These are phyloP conservation scores for Arge pagana DNA, from an alignment of 2,888 invertebrate species.

Conservation along the genomic window DNA sequence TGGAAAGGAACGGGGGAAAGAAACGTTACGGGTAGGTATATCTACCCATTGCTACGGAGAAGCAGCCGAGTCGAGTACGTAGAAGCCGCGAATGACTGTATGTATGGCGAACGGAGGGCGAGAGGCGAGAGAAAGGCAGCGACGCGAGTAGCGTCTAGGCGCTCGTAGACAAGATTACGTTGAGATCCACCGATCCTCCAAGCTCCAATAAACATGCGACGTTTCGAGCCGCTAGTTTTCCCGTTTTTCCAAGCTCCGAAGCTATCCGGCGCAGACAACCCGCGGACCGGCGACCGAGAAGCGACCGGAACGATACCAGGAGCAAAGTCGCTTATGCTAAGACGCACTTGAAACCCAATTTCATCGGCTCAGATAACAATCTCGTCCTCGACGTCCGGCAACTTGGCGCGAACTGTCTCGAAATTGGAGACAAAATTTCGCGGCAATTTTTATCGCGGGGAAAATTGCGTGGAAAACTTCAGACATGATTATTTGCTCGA, in stretches of 20 bases:
- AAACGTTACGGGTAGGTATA: too few species aligned
- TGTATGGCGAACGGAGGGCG: too few species aligned
- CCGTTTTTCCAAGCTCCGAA: not conserved
- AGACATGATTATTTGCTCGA: too few species aligned
- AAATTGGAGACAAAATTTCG: conserved; percentile 5
- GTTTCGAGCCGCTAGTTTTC: conserved; percentile 16
- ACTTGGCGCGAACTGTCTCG: too few species aligned
- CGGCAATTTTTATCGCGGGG: not conserved
- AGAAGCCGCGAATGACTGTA: too few species aligned
- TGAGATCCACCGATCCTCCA: conserved; percentile 10
- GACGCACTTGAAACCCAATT: conserved; percentile 16
- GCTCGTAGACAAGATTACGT: conserved; percentile 25
- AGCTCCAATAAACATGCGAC: conserved; percentile 17
- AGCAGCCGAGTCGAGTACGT: too few species aligned
- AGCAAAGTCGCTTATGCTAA: conserved; percentile 8
- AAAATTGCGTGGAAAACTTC: too few species aligned
- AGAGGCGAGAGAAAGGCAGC: not conserved
- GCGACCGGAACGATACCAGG: too few species aligned
- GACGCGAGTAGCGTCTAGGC: conserved; percentile 32
- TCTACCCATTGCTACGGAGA: too few species aligned
- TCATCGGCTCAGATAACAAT: conserved; percentile 3
- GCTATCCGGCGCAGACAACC: not conserved
- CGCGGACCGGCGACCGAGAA: too few species aligned
- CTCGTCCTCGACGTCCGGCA: too few species aligned
- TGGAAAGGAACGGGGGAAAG: too few species aligned